Evolutionary conservation across 2,113 vertebrate genomes (phyloP), one percentile per base, ranked within the genome.

Genomic region (Thalassarche chlororhynchos): DNA sequence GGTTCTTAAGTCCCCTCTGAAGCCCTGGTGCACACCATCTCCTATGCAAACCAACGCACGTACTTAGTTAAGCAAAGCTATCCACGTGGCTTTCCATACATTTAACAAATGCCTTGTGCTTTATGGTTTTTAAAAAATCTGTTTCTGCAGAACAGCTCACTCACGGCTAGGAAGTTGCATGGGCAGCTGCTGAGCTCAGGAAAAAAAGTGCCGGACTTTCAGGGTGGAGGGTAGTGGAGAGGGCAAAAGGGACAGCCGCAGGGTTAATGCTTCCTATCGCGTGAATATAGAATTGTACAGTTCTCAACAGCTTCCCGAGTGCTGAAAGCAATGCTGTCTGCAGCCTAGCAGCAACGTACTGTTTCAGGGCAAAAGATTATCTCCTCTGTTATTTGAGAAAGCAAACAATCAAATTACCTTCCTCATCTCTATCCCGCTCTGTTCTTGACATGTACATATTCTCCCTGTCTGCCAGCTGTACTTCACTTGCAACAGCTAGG

Each of bases 11-110:
- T 17, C 21, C 24, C 14, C 51, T 52, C 51, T 10, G 38, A 54
- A 79, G 40, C 49, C 26, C 38, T 4, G 12, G 26, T 4, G 29
- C 40, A 9, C 44, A 14, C 24, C 44, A 52, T 18, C 34, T 25
- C 28, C 55, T 36, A 5, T 0, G 1, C 32, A 54, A 70, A n/a
- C 20, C 66, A 34, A 3, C 0, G 1, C 2, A 1, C 32, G 31
- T 1, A 17, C 10, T 52, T 13, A 6, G 47, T 38, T 57, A 13
- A 70, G 31, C 31, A 47, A 68, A 49, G n/a, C 42, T 7, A 15
- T 20, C 46, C 14, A 10, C 4, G 6, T 18, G 74, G 42, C 36
- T 51, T 34, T 31, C 36, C 54, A 12, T 6, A 17, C 2, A 0
- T 12, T 26, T n/a, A 75, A 70, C 34, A 9, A 26, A n/a, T 6